Base-by-base conservation (phyloP, 2,797 vertebrate genomes). In the Oryzias dopingdopingensis region DNA sequence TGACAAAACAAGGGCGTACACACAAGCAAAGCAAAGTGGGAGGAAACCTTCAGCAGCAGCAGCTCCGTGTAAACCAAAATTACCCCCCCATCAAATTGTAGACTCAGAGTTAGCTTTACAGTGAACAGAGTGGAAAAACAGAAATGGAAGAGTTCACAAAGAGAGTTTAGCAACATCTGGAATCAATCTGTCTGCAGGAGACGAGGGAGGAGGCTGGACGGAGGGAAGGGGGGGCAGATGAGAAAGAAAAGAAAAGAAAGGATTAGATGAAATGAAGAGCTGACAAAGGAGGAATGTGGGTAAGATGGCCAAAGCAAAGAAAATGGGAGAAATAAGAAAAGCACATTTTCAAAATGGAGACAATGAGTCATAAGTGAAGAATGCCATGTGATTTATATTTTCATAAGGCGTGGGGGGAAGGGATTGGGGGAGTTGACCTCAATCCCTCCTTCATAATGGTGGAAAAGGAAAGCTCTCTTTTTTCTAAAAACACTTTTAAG, bases 341-440 rank as follows among this genome's bases (percentile, higher is more conserved):
- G 76, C 77, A 65, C 71, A 51, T 74, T 73, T 57, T 59, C 17
- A 53, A 85, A 78, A 81, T 23, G 78, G 85, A 88, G 85, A 86
- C 83, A 89, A 86, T 89, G 89, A 90, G 77, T 91, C 89, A 90
- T 65, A 75, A 68, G 69, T 44, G 52, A 90, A 88, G 85, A 89
- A 92, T 89, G 86, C 72, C 76, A 82, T 85, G 82, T 85, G 88
- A 90, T 82, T 89, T 86, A 76, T 86, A 86, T 89, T 92, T 89
- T 88, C 77, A 84, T 75, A 79, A 63, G 15, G 71, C 57, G 56
- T 51, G 70, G 81, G 70, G 79, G 81, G 51, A 43, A 62, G 75
- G 62, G 6, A 4, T 3, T 10, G 67, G 29, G 29, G 29, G 74
- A 75, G 53, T 67, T 74, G 76, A 85, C 88, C 75, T 74, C 77